phyloP scores from a whole-genome alignment of 2,797 vertebrate species.

The Mormyrus proboscirostris region DNA sequence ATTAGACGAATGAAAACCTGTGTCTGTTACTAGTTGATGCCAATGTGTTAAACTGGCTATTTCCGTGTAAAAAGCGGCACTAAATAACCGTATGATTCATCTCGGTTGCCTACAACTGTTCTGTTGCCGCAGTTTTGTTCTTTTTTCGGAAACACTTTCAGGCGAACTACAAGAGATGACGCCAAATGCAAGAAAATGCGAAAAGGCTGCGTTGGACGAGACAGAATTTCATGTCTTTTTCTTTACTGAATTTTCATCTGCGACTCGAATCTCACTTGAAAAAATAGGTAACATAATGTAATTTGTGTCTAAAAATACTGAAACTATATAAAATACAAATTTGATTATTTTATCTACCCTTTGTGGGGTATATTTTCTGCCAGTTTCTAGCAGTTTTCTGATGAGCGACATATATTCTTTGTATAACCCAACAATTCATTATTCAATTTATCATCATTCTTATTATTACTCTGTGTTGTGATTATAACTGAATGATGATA shows the following conservation, averaged over 20 bases:
- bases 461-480: neutral
- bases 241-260: neutral
- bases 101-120: neutral
- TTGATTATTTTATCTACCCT: neutral
- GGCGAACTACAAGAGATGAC: neutral
- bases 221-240: neutral
- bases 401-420: neutral
- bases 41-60: neutral
- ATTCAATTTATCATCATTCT: neutral
- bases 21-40: neutral
- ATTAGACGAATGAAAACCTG: neutral
- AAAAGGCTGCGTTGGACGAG: neutral
- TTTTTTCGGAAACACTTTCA: neutral
- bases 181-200: neutral
- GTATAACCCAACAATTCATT: neutral
- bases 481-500: neutral
- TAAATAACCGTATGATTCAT: slow-evolving; percentile 2
- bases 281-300: neutral
- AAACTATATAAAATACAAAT: neutral
- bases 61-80: neutral
- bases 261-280: neutral
- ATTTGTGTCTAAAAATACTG: neutral
- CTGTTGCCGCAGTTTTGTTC: neutral
- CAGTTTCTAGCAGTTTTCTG: neutral
- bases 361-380: neutral